phyloP scores from a whole-genome alignment of 2,888 invertebrate species.

The Amiota minor region DNA sequence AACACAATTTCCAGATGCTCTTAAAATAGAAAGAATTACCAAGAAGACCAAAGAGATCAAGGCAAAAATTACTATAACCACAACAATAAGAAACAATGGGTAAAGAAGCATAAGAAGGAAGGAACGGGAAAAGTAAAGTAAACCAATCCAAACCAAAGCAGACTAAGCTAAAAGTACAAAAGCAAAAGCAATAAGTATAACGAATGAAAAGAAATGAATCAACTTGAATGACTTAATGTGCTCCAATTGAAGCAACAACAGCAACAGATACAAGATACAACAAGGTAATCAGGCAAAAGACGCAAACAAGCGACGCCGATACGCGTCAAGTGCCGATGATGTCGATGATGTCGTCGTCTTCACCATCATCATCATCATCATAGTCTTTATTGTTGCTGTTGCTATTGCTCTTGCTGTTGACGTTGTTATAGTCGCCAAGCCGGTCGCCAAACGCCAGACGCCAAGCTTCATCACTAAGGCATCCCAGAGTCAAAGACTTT shows the following conservation, averaged over 20 bases:
- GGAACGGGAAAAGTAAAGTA: not conserved
- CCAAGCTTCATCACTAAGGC: not conserved
- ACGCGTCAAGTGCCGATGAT: constrained; percentile 34
- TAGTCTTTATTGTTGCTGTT: not conserved
- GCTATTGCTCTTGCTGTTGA: not conserved
- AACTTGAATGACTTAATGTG: constrained; percentile 46
- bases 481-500: not conserved
- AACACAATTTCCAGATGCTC: constrained; percentile 50
- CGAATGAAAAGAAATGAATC: constrained; percentile 36
- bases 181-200: constrained; percentile 12
- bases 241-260: constrained; percentile 40
- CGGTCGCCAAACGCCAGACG: constrained; percentile 1
- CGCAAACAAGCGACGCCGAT: constrained; percentile 28
- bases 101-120: constrained; percentile 26
- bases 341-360: not conserved
- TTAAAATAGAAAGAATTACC: constrained; percentile 22
- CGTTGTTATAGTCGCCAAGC: constrained; percentile 10
- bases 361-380: too few species aligned
- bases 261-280: constrained; percentile 29
- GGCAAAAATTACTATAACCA: constrained; percentile 19
- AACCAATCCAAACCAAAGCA: not conserved
- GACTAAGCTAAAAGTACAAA: constrained; percentile 1
- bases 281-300: constrained; percentile 28
- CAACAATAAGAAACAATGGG: constrained; percentile 19
- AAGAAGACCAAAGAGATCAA: constrained; percentile 20